Evolutionary conservation across 2,113 vertebrate genomes (phyloP).

Genomic region (Eonycteris spelaea): DNA sequence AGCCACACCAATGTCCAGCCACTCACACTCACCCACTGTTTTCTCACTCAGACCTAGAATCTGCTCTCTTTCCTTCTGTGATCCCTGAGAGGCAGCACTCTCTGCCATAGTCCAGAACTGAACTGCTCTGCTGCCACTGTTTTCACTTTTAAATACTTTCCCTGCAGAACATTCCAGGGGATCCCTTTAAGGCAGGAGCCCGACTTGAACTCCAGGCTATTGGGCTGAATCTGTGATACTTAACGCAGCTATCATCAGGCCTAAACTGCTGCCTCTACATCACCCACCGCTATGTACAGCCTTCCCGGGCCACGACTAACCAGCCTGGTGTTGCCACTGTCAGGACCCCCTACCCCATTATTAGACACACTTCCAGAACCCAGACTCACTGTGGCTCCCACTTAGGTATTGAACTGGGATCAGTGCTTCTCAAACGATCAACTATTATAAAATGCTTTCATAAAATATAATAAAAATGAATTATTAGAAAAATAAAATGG

Average conservation of each 20-base stretch:
- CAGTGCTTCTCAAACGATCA: not conserved
- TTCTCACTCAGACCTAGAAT: not conserved
- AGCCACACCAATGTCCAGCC: not conserved
- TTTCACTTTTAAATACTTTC: not conserved
- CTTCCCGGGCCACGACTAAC: not conserved
- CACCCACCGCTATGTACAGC: not conserved
- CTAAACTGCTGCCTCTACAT: not conserved
- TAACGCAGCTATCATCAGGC: not conserved
- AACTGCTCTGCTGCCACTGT: accelerated
- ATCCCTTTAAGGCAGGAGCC: not conserved
- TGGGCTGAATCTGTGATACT: not conserved
- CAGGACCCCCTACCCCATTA: not conserved
- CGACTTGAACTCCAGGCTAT: not conserved
- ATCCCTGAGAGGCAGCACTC: not conserved
- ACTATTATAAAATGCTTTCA: not conserved
- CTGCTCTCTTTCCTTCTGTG: not conserved
- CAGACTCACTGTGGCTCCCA: not conserved
- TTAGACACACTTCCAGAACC: not conserved
- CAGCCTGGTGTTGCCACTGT: not conserved
- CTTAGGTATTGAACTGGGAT: too few relatives aligned
- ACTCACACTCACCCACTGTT: not conserved
- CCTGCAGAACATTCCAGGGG: not conserved
- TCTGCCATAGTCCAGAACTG: not conserved
- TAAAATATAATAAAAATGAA: not conserved
- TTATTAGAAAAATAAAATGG: constrained; percentile 6